phyloP scores from a whole-genome alignment of 1,140 invertebrate genomes.

The Scaptodrosophila lebanonensis region DNA sequence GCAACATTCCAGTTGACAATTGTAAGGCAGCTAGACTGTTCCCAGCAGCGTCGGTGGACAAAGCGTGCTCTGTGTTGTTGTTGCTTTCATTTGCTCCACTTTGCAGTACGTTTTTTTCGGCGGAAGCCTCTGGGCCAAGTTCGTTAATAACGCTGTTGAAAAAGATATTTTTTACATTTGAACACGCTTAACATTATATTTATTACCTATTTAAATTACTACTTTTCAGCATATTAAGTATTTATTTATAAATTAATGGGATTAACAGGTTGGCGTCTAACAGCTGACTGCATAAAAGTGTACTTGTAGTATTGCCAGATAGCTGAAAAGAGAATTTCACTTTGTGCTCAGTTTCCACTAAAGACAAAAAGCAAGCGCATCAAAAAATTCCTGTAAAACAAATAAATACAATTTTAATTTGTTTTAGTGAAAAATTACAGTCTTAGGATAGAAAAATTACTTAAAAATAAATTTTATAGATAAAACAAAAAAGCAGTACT shows the following conservation, averaged over 20 bases:
- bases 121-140: slow-evolving; percentile 14
- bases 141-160: slow-evolving; percentile 45
- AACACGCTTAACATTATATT: background rate
- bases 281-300: slow-evolving; percentile 26
- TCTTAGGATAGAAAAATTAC: background rate
- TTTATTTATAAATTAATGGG: slow-evolving; percentile 9
- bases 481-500: too few relatives aligned
- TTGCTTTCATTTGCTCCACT: slow-evolving; percentile 1
- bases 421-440: too few relatives aligned
- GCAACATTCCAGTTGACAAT: slow-evolving; percentile 51
- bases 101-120: background rate
- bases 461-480: too few relatives aligned
- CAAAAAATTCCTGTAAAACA: too few relatives aligned
- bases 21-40: slow-evolving; percentile 45
- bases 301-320: slow-evolving; percentile 8
- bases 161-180: background rate
- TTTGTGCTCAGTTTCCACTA: too few relatives aligned
- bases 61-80: background rate
- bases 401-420: too few relatives aligned
- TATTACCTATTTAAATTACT: slow-evolving; percentile 67
- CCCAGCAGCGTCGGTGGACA: slow-evolving; percentile 9
- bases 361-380: too few relatives aligned
- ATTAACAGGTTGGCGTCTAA: slow-evolving; percentile 8
- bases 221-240: slow-evolving; percentile 59
- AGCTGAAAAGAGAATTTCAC: too few relatives aligned